Evolutionary conservation across 53 echinoderm and acorn worm genomes (phyloP).

Genomic region (Echinarachnius parma): DNA sequence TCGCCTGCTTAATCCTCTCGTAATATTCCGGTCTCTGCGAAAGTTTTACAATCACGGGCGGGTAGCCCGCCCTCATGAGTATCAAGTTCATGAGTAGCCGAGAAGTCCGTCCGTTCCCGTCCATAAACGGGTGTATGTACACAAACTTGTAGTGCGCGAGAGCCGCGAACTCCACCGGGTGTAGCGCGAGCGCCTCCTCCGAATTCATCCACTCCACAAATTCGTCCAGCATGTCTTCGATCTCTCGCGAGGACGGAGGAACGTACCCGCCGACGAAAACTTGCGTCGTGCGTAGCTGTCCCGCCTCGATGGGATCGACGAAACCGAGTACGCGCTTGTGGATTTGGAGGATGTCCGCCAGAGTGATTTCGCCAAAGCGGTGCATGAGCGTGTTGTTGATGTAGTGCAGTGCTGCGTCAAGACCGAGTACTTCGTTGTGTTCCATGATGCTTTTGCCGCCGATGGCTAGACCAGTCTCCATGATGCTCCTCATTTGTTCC

Average conservation of each 20-base stretch:
- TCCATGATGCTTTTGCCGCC: slow-evolving; percentile 91
- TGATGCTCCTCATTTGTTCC: slow-evolving; percentile 83
- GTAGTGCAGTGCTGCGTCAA: slow-evolving; percentile 77
- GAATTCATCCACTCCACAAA: slow-evolving; percentile 90
- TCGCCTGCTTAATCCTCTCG: slow-evolving; percentile 74
- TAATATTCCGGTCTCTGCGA: slow-evolving; percentile 77
- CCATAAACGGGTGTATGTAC: slow-evolving; percentile 90
- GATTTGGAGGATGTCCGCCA: slow-evolving; percentile 79
- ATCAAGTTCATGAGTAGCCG: slow-evolving; percentile 92
- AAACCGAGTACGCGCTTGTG: slow-evolving; percentile 83
- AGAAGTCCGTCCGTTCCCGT: slow-evolving; percentile 92
- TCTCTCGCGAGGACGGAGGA: slow-evolving; percentile 70
- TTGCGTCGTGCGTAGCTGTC: slow-evolving; percentile 77
- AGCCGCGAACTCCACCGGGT: slow-evolving; percentile 92
- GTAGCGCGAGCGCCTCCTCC: slow-evolving; percentile 62
- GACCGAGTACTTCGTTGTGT: slow-evolving; percentile 88
- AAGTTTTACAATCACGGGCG: slow-evolving; percentile 86
- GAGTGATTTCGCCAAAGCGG: slow-evolving; percentile 67
- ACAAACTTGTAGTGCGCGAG: slow-evolving; percentile 92
- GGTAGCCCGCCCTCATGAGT: slow-evolving; percentile 78
- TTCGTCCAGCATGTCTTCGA: slow-evolving; percentile 71
- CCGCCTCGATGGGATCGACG: slow-evolving; percentile 86
- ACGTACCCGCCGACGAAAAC: slow-evolving; percentile 92
- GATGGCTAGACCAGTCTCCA: slow-evolving; percentile 91
- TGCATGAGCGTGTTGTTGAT: slow-evolving; percentile 86